These are phyloP conservation scores for Alosa sapidissima DNA, from an alignment of 2,797 vertebrate species.

Conservation along the genomic window DNA sequence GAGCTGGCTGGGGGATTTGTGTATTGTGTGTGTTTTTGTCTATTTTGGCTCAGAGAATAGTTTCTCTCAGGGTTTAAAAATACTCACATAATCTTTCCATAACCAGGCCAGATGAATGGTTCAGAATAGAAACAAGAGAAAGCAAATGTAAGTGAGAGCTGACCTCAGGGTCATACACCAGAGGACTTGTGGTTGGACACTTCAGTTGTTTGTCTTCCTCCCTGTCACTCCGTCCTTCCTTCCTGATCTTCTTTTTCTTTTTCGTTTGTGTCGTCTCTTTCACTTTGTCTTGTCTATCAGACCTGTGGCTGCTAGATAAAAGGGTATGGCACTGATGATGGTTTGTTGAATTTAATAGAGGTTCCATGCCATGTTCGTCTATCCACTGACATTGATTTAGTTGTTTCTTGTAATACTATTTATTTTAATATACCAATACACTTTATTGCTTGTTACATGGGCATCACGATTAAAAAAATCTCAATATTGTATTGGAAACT, in stretches of 20 bases:
- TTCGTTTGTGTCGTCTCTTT: neutral
- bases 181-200: slow-evolving; percentile 21
- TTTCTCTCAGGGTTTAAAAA: slow-evolving; percentile 30
- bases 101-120: neutral
- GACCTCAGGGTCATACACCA: slow-evolving; percentile 31
- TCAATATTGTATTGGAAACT: neutral
- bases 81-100: neutral
- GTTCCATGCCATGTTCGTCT: neutral
- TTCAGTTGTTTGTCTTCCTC: neutral
- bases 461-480: neutral
- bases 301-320: neutral
- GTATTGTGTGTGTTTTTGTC: too few relatives aligned
- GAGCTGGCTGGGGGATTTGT: neutral
- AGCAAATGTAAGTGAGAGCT: neutral
- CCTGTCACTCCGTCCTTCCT: too few relatives aligned
- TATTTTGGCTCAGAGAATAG: neutral
- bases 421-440: neutral
- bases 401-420: neutral
- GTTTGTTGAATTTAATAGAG: neutral
- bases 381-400: neutral
- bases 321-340: neutral
- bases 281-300: slow-evolving; percentile 12
- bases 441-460: neutral
- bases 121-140: neutral
- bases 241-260: neutral